Evolutionary conservation across 1,140 invertebrate genomes (phyloP).

Genomic region (Bombus consobrinus): DNA sequence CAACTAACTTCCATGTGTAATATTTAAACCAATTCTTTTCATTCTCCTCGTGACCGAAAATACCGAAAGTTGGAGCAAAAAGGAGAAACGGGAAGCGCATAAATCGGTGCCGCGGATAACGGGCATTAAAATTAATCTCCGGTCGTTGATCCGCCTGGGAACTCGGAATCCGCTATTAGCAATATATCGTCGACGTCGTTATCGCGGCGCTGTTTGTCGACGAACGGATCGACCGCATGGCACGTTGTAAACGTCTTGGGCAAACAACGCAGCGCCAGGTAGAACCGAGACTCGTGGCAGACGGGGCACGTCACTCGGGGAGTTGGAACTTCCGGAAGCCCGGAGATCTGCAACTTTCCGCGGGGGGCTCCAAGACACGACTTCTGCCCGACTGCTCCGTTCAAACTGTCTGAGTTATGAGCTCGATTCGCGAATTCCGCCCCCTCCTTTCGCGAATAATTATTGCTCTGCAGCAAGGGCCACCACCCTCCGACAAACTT

Average conservation of each 20-base stretch:
- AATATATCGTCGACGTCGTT: conserved; percentile 55
- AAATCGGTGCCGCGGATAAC: not conserved
- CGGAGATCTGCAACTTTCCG: conserved; percentile 65
- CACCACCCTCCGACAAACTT: not conserved
- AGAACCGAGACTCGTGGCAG: conserved; percentile 7
- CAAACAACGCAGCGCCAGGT: conserved; percentile 54
- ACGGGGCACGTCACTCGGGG: conserved; percentile 47
- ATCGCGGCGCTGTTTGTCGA: conserved; percentile 64
- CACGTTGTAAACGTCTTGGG: conserved; percentile 62
- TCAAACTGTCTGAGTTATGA: conserved; percentile 57
- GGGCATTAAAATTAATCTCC: conserved; percentile 54
- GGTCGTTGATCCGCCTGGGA: conserved; percentile 15
- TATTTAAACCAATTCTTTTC: too few species aligned
- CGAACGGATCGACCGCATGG: conserved; percentile 62
- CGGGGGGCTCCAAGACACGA: conserved; percentile 37
- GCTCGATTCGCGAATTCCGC: conserved; percentile 55
- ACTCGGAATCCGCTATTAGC: conserved; percentile 63
- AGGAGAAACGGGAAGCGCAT: not conserved
- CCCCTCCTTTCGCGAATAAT: conserved; percentile 28
- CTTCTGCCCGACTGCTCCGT: conserved; percentile 46
- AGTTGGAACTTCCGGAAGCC: conserved; percentile 55
- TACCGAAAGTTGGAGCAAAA: not conserved
- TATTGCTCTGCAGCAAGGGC: conserved; percentile 13
- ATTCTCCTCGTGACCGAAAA: not conserved
- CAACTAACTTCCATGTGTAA: too few species aligned